Evolutionary conservation across 2,797 vertebrate genomes (phyloP).

Genomic region (Rachycentron canadum): DNA sequence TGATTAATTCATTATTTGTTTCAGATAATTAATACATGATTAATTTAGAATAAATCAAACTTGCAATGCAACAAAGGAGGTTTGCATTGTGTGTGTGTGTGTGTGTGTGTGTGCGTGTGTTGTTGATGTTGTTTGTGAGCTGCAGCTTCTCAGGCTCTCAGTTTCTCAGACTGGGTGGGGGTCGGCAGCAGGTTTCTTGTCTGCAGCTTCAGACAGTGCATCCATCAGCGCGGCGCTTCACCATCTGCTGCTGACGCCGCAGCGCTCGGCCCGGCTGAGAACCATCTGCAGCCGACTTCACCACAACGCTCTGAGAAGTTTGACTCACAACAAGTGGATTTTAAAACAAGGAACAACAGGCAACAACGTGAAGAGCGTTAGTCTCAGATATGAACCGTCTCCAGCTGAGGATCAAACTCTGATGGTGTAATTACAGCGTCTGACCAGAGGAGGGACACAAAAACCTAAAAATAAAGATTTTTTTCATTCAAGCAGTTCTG

Average conservation of each 20-base stretch:
- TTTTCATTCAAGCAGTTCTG: too few species aligned
- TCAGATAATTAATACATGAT: too few species aligned
- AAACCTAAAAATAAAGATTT: neutral
- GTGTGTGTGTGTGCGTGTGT: neutral
- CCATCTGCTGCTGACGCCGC: constrained; percentile 72
- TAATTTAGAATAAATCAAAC: too few species aligned
- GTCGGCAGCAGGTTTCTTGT: constrained; percentile 73
- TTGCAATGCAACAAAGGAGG: too few species aligned
- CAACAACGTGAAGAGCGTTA: too few species aligned
- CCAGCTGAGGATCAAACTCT: too few species aligned
- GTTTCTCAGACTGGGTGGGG: constrained; percentile 35
- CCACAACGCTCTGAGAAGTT: constrained; percentile 57
- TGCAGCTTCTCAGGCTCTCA: constrained; percentile 22
- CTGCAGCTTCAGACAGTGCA: constrained; percentile 66
- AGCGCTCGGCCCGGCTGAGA: constrained; percentile 41
- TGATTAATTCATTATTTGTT: too few species aligned
- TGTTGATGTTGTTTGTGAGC: constrained; percentile 42
- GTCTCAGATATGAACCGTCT: too few species aligned
- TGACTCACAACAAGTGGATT: constrained; percentile 14
- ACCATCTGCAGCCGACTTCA: constrained; percentile 64
- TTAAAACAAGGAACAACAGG: neutral
- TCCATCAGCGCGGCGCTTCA: constrained; percentile 69
- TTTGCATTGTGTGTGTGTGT: too few species aligned
- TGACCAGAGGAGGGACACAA: constrained; percentile 69
- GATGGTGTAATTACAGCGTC: neutral